A percentile compares a stretch with the other conserved stretches of the same genome.
Conservation (phyloP, 2,113 vertebrate species). For the Pangasianodon gigas region DNA sequence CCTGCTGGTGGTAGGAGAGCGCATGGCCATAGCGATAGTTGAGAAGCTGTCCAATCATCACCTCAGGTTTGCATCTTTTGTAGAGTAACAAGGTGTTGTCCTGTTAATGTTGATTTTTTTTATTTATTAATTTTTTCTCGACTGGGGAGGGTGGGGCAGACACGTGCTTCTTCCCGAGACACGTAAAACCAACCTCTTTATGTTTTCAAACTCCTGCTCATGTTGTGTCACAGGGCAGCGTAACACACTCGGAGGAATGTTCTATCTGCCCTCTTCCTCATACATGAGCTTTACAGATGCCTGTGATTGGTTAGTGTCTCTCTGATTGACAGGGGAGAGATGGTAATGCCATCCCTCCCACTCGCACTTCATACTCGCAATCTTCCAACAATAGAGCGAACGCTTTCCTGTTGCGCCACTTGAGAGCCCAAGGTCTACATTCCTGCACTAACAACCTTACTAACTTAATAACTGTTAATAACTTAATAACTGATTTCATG, state of each 20-base stretch:
- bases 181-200: background rate
- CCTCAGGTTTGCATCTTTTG: constrained; percentile 71
- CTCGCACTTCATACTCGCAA: background rate
- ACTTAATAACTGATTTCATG: too few species aligned
- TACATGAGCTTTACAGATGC: background rate
- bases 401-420: background rate
- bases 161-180: background rate
- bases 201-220: background rate
- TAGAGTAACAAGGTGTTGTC: background rate
- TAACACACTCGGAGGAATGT: background rate
- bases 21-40: constrained; percentile 75
- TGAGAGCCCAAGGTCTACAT: background rate
- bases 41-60: constrained; percentile 79
- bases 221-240: background rate
- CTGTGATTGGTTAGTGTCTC: background rate
- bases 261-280: background rate
- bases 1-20: constrained; percentile 76
- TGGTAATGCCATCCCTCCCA: background rate
- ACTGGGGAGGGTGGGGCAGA: background rate
- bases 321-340: background rate
- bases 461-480: too few species aligned
- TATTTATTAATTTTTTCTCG: too few species aligned
- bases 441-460: too few species aligned
- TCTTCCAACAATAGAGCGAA: too few species aligned
- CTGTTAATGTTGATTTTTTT: background rate